Base-by-base conservation (phyloP, 2,113 vertebrate genomes). In the Mandrillus leucophaeus region DNA sequence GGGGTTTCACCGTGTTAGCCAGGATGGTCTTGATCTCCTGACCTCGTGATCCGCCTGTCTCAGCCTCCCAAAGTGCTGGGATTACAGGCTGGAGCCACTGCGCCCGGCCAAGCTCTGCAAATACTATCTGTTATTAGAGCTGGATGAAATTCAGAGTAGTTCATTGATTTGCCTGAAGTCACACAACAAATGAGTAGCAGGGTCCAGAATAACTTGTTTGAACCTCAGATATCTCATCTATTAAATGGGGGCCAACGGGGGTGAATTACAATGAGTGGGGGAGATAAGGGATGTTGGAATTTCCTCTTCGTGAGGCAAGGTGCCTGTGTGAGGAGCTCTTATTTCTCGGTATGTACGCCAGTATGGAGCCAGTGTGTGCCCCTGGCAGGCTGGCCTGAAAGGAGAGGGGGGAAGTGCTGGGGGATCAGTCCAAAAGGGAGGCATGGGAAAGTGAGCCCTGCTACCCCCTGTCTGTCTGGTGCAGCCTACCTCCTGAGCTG, bases 401-500 rank as follows among this genome's bases (percentile, higher is more conserved):
- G 64, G 43, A 72, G 57, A 32, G 61, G 43, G 25, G 64, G 50
- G 12, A 75, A 73, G 85, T 7, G 25, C 81, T 84, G 48, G 66
- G 40, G 86, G 27, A 3, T 25, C 3, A n/a, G 48, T 66, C 6
- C 40, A 70, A 88, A 52, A 66, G 32, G n/a, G 6, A 18, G 11
- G 17, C 66, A 5, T 72, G 64, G 45, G 70, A 73, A 32, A 43
- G 3, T 32, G 23, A 50, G 45, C 4, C 40, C 57, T 18, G 6
- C 25, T 97, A 72, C 64, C 78, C 6, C 11, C 17, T 76, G 14
- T 86, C 95, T 83, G 86, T 57, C 90, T 59, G 48, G 27, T 82
- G 38, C 96, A 99, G 99, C 99, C 20, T 99, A 99, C 73, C 98
- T 99, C 64, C 98, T 99, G 87, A 99, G 99, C 98, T 99, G 99